These are phyloP conservation scores for Rutpela maculata DNA, from an alignment of 2,888 invertebrate species.

Conservation along the genomic window DNA sequence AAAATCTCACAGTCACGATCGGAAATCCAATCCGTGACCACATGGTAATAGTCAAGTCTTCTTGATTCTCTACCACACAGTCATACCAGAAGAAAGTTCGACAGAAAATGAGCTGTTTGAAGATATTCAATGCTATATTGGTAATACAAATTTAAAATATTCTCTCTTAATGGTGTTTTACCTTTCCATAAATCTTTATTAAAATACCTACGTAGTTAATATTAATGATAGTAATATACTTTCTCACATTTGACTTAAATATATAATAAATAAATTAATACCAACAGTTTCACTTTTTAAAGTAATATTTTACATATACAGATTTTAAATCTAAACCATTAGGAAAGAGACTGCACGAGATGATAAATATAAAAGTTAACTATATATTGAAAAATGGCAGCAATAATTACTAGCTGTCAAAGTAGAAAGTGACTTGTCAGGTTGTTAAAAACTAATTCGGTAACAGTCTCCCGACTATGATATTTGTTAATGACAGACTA, in stretches of 20 bases:
- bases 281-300: not conserved
- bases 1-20: too few relatives aligned
- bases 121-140: too few relatives aligned
- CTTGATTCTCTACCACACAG: too few relatives aligned
- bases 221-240: not conserved
- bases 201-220: not conserved
- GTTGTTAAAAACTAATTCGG: constrained; percentile 2
- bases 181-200: not conserved
- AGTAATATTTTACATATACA: not conserved
- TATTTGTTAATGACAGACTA: constrained; percentile 7
- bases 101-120: not conserved
- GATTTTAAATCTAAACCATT: constrained; percentile 1
- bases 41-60: too few relatives aligned
- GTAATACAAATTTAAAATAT: not conserved
- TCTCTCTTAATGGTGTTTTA: not conserved
- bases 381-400: constrained; percentile 4
- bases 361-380: not conserved
- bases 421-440: constrained; percentile 10
- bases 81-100: too few relatives aligned
- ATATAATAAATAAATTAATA: constrained; percentile 1
- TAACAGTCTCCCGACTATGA: not conserved
- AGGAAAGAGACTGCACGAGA: not conserved
- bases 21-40: too few relatives aligned
- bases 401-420: constrained; percentile 17
- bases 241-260: not conserved